Evolutionary conservation across 2,113 vertebrate genomes (phyloP).

Genomic region (crab-eating macaque (Macaca fascicularis)): T2T-MFA8v1.1 NC_088379.1:108000001-108000500

Average conservation of each 20-base stretch:
- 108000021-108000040: background rate
- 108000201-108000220: background rate
- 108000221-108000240: background rate
- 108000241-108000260: background rate
- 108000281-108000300: background rate
- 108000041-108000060: background rate
- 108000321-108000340: slow-evolving; percentile 16
- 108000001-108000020: background rate
- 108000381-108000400: background rate
- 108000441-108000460: background rate
- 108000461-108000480: slow-evolving; percentile 23
- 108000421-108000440: background rate
- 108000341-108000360: background rate
- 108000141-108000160: background rate
- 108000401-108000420: slow-evolving; percentile 43
- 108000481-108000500: background rate
- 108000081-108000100: background rate
- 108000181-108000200: background rate
- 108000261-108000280: background rate
- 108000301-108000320: background rate
- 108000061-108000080: background rate
- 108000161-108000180: background rate
- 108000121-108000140: background rate
- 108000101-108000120: background rate
- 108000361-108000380: background rate